Evolutionary conservation across 2,113 vertebrate genomes (phyloP).

Genomic region (Cervus canadensis): DNA sequence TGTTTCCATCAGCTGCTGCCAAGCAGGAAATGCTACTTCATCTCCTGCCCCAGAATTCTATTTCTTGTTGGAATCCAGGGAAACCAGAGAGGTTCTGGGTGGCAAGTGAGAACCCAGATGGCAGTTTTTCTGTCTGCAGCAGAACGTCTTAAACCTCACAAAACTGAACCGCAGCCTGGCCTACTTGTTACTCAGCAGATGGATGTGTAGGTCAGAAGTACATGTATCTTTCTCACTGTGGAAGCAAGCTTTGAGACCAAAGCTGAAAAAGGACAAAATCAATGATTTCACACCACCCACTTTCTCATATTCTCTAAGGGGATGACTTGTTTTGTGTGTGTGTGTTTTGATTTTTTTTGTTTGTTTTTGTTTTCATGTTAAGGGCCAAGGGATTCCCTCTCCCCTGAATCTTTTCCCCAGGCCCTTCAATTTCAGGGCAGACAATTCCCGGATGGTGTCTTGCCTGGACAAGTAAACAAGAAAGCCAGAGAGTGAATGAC

Average conservation of each 20-base stretch:
- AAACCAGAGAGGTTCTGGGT: neutral
- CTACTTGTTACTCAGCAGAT: neutral
- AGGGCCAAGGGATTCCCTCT: neutral
- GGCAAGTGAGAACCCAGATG: neutral
- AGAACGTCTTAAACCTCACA: neutral
- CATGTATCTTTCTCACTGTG: neutral
- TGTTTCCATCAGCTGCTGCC: neutral
- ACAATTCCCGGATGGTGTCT: neutral
- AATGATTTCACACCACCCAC: neutral
- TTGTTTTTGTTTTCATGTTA: neutral
- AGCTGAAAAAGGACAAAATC: neutral
- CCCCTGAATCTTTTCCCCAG: neutral
- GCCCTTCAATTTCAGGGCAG: neutral
- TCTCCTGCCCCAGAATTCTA: neutral
- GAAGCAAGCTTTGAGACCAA: neutral
- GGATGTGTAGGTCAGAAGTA: neutral
- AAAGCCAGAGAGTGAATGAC: neutral
- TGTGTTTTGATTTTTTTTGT: neutral
- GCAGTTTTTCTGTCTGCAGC: neutral
- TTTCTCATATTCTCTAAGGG: neutral
- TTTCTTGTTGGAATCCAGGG: neutral
- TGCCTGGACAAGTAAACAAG: neutral
- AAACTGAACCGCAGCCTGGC: accelerated
- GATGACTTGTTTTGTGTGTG: neutral
- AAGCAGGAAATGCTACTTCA: neutral